A percentile compares a stretch with the other conserved stretches of the same genome.
Conservation (phyloP, 2,113 vertebrate genomes). For the Steatornis caripensis region DNA sequence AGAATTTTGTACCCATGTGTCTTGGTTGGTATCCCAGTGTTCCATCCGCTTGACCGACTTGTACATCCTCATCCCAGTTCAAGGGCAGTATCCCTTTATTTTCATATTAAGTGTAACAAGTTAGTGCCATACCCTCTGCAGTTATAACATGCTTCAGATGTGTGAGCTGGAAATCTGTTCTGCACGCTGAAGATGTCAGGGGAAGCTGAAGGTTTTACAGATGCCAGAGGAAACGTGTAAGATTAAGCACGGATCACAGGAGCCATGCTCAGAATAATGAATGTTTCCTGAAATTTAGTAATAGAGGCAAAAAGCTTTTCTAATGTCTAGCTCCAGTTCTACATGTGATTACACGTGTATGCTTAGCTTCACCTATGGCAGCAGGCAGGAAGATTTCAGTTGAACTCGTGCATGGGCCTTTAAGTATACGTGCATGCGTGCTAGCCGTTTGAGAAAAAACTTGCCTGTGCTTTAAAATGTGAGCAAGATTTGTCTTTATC, state of each 20-base stretch:
- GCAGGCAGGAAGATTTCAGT: not conserved
- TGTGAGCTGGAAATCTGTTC: not conserved
- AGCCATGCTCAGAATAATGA: not conserved
- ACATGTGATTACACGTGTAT: rapidly evolving
- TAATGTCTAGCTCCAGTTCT: not conserved
- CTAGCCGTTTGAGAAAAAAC: not conserved
- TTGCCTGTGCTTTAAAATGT: not conserved
- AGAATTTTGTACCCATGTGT: rapidly evolving
- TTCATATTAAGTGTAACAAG: not conserved
- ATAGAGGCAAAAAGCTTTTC: not conserved
- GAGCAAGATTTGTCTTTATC: not conserved
- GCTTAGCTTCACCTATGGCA: not conserved
- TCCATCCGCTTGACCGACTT: not conserved
- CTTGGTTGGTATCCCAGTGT: not conserved
- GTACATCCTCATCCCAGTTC: not conserved
- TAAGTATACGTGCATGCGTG: not conserved
- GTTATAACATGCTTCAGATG: not conserved
- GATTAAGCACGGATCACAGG: not conserved
- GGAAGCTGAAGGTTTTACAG: not conserved
- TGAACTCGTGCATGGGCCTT: not conserved
- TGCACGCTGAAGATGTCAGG: not conserved
- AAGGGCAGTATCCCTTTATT: not conserved
- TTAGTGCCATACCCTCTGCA: not conserved
- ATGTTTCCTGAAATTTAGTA: not conserved
- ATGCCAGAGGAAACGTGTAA: not conserved